Evolutionary conservation across 2,113 vertebrate species (phyloP).

Genomic region (Ciconia stormi): DNA sequence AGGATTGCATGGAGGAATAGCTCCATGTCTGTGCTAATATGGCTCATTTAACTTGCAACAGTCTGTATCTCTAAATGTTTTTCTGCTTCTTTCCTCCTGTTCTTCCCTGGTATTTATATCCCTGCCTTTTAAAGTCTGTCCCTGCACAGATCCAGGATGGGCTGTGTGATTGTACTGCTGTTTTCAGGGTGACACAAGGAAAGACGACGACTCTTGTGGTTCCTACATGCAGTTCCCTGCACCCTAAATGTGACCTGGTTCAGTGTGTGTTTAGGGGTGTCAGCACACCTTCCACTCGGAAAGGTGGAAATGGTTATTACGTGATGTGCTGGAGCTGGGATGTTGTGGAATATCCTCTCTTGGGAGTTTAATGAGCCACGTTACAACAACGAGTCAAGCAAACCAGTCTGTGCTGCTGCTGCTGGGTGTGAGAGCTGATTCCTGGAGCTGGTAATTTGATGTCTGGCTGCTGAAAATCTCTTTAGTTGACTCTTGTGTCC

Average conservation of each 20-base stretch:
- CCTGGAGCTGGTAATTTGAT: constrained; percentile 37
- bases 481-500: neutral
- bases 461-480: constrained; percentile 31
- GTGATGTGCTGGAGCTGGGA: neutral
- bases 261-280: neutral
- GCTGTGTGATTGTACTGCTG: neutral
- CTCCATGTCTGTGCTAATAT: neutral
- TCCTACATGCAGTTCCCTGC: neutral
- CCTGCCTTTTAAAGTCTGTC: neutral
- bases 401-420: constrained; percentile 23
- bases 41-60: neutral
- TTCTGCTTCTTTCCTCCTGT: neutral
- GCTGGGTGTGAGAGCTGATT: constrained; percentile 44
- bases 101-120: neutral
- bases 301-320: constrained; percentile 48
- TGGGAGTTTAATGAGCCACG: constrained; percentile 36
- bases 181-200: neutral
- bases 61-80: neutral
- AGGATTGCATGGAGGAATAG: neutral
- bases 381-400: constrained; percentile 27
- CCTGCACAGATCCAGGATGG: neutral
- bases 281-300: neutral
- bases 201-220: neutral
- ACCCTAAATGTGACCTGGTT: neutral
- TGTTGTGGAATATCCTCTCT: constrained; percentile 17